Evolutionary conservation across 2,797 vertebrate genomes (phyloP).

Genomic region (Botia almorhae): DNA sequence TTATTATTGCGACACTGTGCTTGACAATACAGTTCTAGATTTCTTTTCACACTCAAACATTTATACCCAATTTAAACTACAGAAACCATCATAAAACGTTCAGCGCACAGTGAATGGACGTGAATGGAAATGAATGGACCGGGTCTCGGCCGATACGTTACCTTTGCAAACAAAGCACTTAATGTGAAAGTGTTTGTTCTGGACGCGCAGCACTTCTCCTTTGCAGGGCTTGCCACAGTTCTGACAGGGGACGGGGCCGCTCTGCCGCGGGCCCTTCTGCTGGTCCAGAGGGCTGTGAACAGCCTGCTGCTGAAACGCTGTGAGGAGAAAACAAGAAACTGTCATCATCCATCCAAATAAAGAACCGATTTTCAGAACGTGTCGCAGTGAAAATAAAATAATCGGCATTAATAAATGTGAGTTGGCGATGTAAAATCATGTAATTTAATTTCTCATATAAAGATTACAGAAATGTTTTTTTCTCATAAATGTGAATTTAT

Average conservation of each 20-base stretch:
- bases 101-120: no score
- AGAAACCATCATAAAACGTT: no score
- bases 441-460: no score
- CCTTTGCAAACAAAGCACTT: constrained; percentile 98
- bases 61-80: no score
- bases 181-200: constrained; percentile 96
- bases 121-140: background rate
- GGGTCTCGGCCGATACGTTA: constrained; percentile 62
- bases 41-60: background rate
- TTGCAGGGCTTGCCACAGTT: constrained; percentile 91
- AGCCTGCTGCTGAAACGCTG: constrained; percentile 91
- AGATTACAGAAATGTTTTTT: no score
- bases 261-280: constrained; percentile 71
- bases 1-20: background rate
- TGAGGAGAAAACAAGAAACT: background rate
- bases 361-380: no score
- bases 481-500: no score
- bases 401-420: no score
- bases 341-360: no score
- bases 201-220: constrained; percentile 94
- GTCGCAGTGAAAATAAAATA: no score
- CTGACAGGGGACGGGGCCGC: constrained; percentile 85
- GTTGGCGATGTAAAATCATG: no score
- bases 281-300: constrained; percentile 86
- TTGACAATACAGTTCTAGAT: background rate